Percentiles rank a stretch among this genome's conserved stretches.
Evolutionary conservation across 2,797 vertebrate genomes (phyloP).

Genomic region (Enteromius thamalakanensis): DNA sequence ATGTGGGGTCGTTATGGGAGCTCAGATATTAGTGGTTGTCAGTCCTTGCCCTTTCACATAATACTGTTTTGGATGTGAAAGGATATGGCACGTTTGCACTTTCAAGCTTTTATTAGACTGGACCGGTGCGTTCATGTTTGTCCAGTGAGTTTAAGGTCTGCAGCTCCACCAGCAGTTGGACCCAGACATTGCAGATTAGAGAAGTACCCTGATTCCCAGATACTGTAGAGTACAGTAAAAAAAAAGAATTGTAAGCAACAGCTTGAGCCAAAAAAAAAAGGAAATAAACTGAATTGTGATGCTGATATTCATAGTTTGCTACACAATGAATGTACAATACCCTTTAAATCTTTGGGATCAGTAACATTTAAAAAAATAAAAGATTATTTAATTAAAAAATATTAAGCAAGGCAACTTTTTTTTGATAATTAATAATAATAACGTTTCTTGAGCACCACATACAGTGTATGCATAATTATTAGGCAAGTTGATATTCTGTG

Average conservation of each 20-base stretch:
- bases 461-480: neutral
- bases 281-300: neutral
- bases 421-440: neutral
- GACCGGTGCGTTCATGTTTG: neutral
- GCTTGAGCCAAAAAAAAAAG: neutral
- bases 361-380: neutral
- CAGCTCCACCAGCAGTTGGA: constrained; percentile 80
- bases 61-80: constrained; percentile 28
- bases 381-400: neutral
- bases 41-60: neutral
- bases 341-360: neutral
- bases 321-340: neutral
- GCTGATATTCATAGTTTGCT: neutral
- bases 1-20: neutral
- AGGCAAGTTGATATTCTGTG: neutral
- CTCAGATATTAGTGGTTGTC: neutral
- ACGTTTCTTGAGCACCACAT: neutral
- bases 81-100: constrained; percentile 11
- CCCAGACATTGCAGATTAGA: constrained; percentile 67
- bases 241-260: neutral
- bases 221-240: constrained; percentile 31
- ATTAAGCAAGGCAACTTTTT: neutral
- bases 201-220: constrained; percentile 5
- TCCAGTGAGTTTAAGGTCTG: constrained; percentile 69
- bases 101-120: constrained; percentile 59